Evolutionary conservation across 2,113 vertebrate genomes (phyloP).

Genomic region (Pseudorectes ferrugineus): DNA sequence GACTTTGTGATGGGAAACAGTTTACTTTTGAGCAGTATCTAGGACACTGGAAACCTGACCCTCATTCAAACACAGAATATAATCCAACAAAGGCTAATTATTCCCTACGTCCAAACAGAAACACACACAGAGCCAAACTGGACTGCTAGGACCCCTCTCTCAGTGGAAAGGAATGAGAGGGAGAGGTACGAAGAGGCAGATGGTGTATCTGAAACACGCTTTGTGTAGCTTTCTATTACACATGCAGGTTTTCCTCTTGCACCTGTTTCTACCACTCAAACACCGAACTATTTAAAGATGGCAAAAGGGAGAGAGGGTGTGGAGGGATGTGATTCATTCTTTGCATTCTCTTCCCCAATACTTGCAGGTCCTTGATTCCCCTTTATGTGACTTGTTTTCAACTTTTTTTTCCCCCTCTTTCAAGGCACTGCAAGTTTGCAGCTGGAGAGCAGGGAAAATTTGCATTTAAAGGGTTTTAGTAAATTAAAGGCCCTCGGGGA

Average conservation of each 20-base stretch:
- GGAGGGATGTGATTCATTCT: neutral
- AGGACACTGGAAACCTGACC: neutral
- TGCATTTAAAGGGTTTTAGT: neutral
- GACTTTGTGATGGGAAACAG: neutral
- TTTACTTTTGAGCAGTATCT: neutral
- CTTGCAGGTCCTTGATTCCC: neutral
- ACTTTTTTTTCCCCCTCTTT: neutral
- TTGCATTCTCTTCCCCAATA: neutral
- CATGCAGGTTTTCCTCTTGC: neutral
- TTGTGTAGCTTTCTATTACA: neutral
- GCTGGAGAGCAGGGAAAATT: neutral
- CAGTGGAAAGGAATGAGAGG: neutral
- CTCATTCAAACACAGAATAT: neutral
- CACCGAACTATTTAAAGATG: neutral
- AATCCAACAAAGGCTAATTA: constrained; percentile 20
- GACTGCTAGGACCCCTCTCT: neutral
- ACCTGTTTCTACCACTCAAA: constrained; percentile 23
- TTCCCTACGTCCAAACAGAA: neutral
- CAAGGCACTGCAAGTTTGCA: neutral
- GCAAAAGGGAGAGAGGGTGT: neutral
- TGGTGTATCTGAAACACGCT: neutral
- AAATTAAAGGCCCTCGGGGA: neutral
- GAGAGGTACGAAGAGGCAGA: neutral
- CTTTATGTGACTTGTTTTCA: neutral
- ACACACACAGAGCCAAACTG: neutral